Evolutionary conservation across 2,113 vertebrate genomes (phyloP).

Genomic region (Xiphias gladius): DNA sequence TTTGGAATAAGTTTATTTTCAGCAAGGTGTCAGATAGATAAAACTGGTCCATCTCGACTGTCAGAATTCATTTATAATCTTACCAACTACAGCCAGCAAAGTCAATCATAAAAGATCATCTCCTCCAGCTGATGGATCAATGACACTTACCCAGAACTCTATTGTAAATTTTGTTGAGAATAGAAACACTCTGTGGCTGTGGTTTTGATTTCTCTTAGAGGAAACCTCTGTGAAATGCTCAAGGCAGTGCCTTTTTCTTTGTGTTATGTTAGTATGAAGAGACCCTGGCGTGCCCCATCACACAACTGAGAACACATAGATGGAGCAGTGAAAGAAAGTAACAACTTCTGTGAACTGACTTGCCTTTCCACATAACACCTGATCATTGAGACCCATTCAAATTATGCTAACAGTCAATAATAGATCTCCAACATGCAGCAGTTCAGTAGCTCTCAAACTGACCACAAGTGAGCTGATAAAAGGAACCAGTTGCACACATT

Average conservation of each 20-base stretch:
- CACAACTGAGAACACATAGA: neutral
- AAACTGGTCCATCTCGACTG: neutral
- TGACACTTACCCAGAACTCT: neutral
- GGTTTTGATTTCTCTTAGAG: conserved; percentile 14
- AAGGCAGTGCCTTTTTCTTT: conserved; percentile 5
- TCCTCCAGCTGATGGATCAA: neutral
- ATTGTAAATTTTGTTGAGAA: neutral
- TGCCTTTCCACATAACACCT: neutral
- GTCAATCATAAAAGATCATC: conserved; percentile 16
- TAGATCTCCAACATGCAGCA: neutral
- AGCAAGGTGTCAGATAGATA: neutral
- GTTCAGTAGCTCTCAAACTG: neutral
- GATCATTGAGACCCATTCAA: neutral
- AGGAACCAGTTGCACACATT: neutral
- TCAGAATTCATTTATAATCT: conserved; percentile 30
- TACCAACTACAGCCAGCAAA: neutral
- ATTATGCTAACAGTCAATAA: neutral
- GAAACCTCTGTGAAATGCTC: neutral
- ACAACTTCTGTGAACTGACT: neutral
- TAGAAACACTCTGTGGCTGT: neutral
- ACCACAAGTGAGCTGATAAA: neutral
- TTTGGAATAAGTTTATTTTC: neutral
- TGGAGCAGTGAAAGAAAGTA: neutral
- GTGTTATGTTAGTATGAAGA: conserved; percentile 1
- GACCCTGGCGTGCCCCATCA: neutral